A percentile compares a stretch with the other conserved stretches of the same genome.
Conservation (phyloP, 2,888 invertebrate genomes). For the Cataglyphis cursor region DNA sequence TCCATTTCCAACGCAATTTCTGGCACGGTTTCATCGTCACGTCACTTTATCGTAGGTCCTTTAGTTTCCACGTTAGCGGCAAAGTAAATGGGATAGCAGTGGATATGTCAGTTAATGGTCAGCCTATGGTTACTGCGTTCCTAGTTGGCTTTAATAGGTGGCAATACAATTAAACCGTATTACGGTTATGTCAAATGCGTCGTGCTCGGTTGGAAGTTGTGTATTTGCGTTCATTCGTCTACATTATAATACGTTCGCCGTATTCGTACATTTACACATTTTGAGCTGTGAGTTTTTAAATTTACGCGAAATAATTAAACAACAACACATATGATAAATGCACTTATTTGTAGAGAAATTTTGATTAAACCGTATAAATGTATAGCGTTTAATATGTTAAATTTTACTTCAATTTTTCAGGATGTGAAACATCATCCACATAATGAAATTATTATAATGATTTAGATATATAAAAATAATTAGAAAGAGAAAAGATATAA, state of each 20-base stretch:
- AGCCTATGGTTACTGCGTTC: slow-evolving; percentile 72
- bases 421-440: neutral
- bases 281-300: neutral
- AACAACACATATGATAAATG: slow-evolving; percentile 4
- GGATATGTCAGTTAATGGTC: slow-evolving; percentile 77
- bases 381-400: neutral
- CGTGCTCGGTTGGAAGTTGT: slow-evolving; percentile 61
- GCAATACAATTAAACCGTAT: slow-evolving; percentile 83
- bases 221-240: slow-evolving; percentile 55
- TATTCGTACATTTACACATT: slow-evolving; percentile 48
- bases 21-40: slow-evolving; percentile 40
- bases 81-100: slow-evolving; percentile 66
- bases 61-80: slow-evolving; percentile 53
- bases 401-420: neutral
- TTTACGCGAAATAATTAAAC: slow-evolving; percentile 17
- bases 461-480: neutral
- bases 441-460: neutral
- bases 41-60: slow-evolving; percentile 33
- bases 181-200: slow-evolving; percentile 81
- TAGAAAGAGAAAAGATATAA: neutral
- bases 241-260: slow-evolving; percentile 51
- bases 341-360: neutral
- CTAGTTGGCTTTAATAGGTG: slow-evolving; percentile 81
- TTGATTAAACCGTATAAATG: slow-evolving; percentile 20
- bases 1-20: slow-evolving; percentile 17